Conservation (phyloP, 2,113 vertebrate species). For the Mobula hypostoma region DNA sequence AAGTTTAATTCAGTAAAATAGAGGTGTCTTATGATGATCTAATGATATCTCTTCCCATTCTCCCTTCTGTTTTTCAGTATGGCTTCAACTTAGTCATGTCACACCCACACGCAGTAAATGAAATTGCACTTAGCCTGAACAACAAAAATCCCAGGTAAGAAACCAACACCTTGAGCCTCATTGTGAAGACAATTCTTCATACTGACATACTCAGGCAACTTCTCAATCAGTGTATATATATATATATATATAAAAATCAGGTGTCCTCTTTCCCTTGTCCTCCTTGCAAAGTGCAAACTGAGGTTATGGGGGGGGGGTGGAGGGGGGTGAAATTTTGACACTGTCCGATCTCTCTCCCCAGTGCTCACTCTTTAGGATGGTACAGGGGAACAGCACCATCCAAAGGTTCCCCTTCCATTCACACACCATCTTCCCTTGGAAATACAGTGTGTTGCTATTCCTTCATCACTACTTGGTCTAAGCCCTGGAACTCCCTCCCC, state of each 20-base stretch:
- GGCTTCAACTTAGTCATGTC: constrained; percentile 99
- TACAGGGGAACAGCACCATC: too few species aligned
- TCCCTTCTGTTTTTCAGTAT: constrained; percentile 61
- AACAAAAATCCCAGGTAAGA: constrained; percentile 90
- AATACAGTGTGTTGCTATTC: too few species aligned
- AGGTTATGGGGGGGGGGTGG: neutral
- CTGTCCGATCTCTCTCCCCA: too few species aligned
- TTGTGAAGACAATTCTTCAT: too few species aligned
- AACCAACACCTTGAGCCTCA: neutral
- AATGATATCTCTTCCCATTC: constrained; percentile 41
- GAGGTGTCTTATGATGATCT: neutral
- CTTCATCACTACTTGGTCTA: too few species aligned
- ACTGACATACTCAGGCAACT: neutral
- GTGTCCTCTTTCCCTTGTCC: neutral
- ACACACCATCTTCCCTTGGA: too few species aligned
- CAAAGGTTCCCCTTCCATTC: too few species aligned
- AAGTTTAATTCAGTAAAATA: neutral
- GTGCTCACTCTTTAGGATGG: too few species aligned
- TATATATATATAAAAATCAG: neutral
- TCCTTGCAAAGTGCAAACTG: neutral
- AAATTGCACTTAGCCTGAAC: constrained; percentile 94
- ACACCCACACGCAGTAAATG: constrained; percentile 89
- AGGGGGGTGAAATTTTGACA: neutral
- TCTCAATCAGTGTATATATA: too few species aligned
- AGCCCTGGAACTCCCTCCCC: too few species aligned